Conservation (phyloP, 92 coral and sea anemone species). For the Zoanthus solanderi region DNA sequence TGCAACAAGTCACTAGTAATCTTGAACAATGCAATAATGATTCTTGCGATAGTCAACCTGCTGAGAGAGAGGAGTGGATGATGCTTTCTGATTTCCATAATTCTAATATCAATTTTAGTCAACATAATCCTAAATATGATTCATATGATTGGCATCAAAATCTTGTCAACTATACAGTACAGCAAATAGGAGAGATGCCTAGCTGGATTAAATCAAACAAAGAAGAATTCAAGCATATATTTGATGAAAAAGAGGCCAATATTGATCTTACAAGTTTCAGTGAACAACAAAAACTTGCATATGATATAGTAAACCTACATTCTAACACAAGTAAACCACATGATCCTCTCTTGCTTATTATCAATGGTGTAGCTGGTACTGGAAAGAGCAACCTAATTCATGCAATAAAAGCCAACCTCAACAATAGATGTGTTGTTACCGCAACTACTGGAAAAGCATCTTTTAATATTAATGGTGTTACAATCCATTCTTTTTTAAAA, state of each 20-base stretch:
- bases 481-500: constrained; percentile 32
- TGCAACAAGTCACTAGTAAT: constrained; percentile 44
- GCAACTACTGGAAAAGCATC: constrained; percentile 43
- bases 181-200: constrained; percentile 43
- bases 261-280: constrained; percentile 36
- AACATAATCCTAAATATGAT: constrained; percentile 4
- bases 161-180: constrained; percentile 31
- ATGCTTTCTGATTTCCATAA: constrained; percentile 33
- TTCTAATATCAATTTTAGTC: neutral
- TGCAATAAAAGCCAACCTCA: constrained; percentile 28
- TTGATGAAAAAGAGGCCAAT: neutral
- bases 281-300: constrained; percentile 40
- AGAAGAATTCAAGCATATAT: neutral
- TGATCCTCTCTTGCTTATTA: constrained; percentile 16
- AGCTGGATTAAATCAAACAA: constrained; percentile 37
- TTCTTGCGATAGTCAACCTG: constrained; percentile 23
- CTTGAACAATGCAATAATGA: constrained; percentile 53
- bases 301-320: constrained; percentile 33
- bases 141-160: constrained; percentile 26
- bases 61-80: constrained; percentile 44
- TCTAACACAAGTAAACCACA: constrained; percentile 10
- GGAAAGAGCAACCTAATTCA: constrained; percentile 35
- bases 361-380: constrained; percentile 41
- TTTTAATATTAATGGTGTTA: constrained; percentile 20
- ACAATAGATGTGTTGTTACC: constrained; percentile 40